Conservation (phyloP, 2,797 vertebrate species). For the Danionella dracula region DNA sequence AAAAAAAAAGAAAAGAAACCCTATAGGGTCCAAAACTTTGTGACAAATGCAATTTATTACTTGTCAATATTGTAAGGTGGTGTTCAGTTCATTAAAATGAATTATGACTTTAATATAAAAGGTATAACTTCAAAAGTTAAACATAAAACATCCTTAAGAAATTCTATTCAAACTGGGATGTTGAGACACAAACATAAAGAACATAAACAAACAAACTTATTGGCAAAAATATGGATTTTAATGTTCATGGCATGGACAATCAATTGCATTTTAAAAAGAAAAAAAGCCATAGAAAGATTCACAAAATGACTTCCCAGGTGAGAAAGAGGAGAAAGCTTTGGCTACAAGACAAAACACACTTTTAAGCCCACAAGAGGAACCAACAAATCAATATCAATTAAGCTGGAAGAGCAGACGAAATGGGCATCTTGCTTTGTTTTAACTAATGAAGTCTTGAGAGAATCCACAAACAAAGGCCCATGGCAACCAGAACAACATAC, state of each 20-base stretch:
- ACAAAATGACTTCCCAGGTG: conserved; percentile 19
- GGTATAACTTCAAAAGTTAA: no score
- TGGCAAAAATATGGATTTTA: conserved; percentile 30
- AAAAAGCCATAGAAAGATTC: conserved; percentile 11
- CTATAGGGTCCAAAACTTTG: no score
- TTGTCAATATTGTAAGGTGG: no score
- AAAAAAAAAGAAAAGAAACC: no score
- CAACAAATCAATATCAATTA: conserved; percentile 74
- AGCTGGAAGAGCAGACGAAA: conserved; percentile 60
- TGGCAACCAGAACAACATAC: conserved; percentile 26
- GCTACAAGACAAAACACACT: conserved; percentile 60
- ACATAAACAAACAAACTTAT: conserved; percentile 39
- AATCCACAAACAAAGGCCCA: conserved; percentile 50
- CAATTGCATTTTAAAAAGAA: conserved; percentile 4
- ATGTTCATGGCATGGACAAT: conserved; percentile 27
- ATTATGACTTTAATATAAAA: no score
- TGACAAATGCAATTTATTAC: no score
- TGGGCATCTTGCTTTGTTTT: conserved; percentile 70
- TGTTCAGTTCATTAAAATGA: no score
- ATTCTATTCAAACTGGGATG: no score
- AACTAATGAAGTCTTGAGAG: conserved; percentile 72
- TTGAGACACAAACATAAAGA: no score
- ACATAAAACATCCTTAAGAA: no score
- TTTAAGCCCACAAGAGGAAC: conserved; percentile 61
- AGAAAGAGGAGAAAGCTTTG: conserved; percentile 27